phyloP scores from a whole-genome alignment of 1,140 invertebrate genomes.

The Drosophila parvula region DNA sequence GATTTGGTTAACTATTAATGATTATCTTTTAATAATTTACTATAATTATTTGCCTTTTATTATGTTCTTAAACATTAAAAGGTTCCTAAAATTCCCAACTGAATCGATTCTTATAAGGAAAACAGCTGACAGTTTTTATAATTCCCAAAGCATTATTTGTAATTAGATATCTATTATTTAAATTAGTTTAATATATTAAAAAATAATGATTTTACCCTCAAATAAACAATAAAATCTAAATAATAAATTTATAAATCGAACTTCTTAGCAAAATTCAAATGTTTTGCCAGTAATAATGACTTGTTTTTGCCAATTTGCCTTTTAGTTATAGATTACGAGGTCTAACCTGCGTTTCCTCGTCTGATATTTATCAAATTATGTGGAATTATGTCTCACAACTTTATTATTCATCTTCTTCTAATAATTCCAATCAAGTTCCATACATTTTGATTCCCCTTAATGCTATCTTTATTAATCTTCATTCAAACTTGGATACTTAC shows the following conservation, averaged over 20 bases:
- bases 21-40: neutral
- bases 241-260: neutral
- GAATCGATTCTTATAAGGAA: neutral
- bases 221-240: neutral
- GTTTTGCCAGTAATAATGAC: too few relatives aligned
- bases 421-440: neutral
- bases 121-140: neutral
- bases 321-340: neutral
- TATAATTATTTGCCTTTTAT: neutral
- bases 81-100: neutral
- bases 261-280: neutral
- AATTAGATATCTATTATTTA: too few relatives aligned
- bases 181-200: too few relatives aligned
- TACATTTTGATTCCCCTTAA: neutral
- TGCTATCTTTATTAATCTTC: neutral
- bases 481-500: constrained; percentile 83
- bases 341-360: neutral
- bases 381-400: neutral
- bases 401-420: neutral
- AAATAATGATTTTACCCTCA: neutral
- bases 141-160: neutral
- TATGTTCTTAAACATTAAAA: neutral
- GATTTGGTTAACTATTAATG: neutral
- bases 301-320: neutral
- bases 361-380: neutral